Conservation (phyloP, 1,140 invertebrate species). For the Plectrocnemia conspersa region DNA sequence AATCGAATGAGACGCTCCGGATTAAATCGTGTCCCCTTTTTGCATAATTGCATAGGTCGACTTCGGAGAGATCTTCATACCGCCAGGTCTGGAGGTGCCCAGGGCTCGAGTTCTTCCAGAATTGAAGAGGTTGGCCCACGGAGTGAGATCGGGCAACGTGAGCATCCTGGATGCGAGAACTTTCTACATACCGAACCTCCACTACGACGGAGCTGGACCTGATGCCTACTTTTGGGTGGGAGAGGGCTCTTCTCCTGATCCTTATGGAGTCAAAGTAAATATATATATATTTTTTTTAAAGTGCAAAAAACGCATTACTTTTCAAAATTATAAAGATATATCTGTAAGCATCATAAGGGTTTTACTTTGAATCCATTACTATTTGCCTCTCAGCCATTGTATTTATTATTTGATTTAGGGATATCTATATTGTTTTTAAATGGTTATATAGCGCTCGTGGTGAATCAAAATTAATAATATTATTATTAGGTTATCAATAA, state of each 20-base stretch:
- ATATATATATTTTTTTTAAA: not conserved
- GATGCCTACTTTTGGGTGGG: constrained; percentile 94
- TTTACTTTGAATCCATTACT: too few relatives aligned
- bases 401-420: too few relatives aligned
- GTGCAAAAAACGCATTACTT: not conserved
- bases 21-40: too few relatives aligned
- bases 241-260: constrained; percentile 72
- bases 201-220: constrained; percentile 84
- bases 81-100: constrained; percentile 66
- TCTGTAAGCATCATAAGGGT: too few relatives aligned
- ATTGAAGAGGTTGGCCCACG: constrained; percentile 80
- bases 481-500: too few relatives aligned
- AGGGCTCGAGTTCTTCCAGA: constrained; percentile 72
- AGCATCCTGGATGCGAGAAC: constrained; percentile 87
- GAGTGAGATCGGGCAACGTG: constrained; percentile 83
- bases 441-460: too few relatives aligned
- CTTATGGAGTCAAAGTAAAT: constrained; percentile 74
- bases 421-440: too few relatives aligned
- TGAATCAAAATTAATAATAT: too few relatives aligned
- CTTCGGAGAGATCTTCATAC: constrained; percentile 80
- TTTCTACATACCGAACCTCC: constrained; percentile 87
- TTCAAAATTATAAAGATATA: too few relatives aligned
- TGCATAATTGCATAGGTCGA: constrained; percentile 74
- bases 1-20: too few relatives aligned
- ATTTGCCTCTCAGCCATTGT: too few relatives aligned